Evolutionary conservation across 2,888 invertebrate species (phyloP).

Genomic region (Nemapogon koenigi): DNA sequence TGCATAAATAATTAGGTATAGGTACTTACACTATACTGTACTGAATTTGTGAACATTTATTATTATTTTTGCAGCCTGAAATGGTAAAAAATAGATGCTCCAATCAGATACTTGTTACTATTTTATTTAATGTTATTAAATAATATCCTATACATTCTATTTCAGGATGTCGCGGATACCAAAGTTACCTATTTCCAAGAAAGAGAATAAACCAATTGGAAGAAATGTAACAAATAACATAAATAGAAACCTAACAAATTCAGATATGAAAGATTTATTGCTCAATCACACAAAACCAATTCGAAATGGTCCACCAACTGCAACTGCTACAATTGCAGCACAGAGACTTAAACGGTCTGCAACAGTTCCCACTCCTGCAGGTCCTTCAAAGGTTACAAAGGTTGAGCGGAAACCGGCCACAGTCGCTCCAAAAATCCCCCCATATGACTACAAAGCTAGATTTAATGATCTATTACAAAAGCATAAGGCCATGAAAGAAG

Average conservation of each 20-base stretch:
- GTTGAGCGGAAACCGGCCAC: constrained; percentile 40
- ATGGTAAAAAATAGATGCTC: too few relatives aligned
- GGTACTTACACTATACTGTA: too few relatives aligned
- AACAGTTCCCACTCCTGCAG: constrained; percentile 21
- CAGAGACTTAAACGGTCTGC: background rate
- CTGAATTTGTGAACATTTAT: too few relatives aligned
- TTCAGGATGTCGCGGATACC: constrained; percentile 50
- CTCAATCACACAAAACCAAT: constrained; percentile 44
- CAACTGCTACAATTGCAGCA: background rate
- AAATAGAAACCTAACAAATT: constrained; percentile 40
- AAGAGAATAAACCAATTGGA: constrained; percentile 44
- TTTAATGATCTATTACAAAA: constrained; percentile 67
- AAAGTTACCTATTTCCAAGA: constrained; percentile 35
- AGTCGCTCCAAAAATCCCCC: constrained; percentile 61
- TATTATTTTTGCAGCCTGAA: too few relatives aligned
- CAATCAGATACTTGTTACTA: constrained; percentile 13
- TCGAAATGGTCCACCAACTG: constrained; percentile 6
- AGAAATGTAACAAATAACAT: constrained; percentile 31
- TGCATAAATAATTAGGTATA: too few relatives aligned
- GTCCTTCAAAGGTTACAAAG: constrained; percentile 36
- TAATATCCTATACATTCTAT: too few relatives aligned
- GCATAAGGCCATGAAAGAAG: constrained; percentile 58
- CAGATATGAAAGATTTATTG: constrained; percentile 44
- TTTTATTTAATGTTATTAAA: constrained; percentile 9
- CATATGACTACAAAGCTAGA: constrained; percentile 72